phyloP scores from a whole-genome alignment of 2,888 invertebrate species.

The Harpalus rufipes region DNA sequence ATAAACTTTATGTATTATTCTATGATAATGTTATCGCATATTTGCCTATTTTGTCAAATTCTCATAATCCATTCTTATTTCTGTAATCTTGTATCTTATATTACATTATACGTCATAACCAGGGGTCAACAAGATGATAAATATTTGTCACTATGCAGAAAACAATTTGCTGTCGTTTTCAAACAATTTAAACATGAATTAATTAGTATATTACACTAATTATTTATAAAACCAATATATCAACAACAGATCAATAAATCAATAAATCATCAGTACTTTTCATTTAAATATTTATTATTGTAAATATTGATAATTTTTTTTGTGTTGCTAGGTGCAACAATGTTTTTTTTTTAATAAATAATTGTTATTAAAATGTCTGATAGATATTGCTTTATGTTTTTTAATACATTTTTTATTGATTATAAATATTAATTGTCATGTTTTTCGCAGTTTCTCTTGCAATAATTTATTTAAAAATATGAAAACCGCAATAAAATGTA shows the following conservation, averaged over 20 bases:
- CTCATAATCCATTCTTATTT: conserved; percentile 17
- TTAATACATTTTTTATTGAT: background rate
- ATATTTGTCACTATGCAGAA: conserved; percentile 49
- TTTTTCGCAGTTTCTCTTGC: background rate
- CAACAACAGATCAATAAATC: background rate
- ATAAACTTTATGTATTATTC: conserved; percentile 10
- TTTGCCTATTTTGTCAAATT: conserved; percentile 37
- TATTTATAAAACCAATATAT: background rate
- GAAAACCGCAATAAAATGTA: background rate
- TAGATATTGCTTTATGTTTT: too few relatives aligned
- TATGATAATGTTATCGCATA: conserved; percentile 17
- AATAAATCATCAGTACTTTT: too few relatives aligned
- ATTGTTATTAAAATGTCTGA: too few relatives aligned
- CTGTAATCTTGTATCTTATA: conserved; percentile 25
- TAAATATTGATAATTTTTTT: too few relatives aligned
- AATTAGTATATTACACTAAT: background rate
- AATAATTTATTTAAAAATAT: background rate
- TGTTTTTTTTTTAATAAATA: too few relatives aligned
- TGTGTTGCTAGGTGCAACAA: too few relatives aligned
- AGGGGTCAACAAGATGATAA: conserved; percentile 51
- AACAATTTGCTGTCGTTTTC: conserved; percentile 36
- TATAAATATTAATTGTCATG: background rate
- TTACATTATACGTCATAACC: conserved; percentile 32
- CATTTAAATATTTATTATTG: too few relatives aligned
- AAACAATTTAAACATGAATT: conserved; percentile 13